Evolutionary conservation across 2,888 invertebrate genomes (phyloP).

Genomic region (Dryadula phaetusa): DNA sequence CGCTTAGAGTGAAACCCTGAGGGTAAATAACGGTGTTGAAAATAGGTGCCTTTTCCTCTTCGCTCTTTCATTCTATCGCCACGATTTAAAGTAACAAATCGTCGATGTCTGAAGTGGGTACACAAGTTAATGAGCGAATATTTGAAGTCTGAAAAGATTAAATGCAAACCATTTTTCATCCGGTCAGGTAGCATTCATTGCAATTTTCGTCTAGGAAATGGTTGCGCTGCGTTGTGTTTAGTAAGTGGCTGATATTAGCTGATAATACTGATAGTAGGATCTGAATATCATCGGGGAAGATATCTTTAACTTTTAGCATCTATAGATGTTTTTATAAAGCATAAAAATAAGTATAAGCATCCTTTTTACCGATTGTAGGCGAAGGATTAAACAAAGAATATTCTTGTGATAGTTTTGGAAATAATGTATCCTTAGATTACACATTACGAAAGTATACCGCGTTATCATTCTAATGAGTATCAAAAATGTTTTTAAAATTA

Average conservation of each 20-base stretch:
- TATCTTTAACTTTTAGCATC: too few species aligned
- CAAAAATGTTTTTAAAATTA: too few species aligned
- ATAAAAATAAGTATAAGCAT: too few species aligned
- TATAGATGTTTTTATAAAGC: too few species aligned
- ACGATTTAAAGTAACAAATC: constrained; percentile 77
- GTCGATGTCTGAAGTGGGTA: constrained; percentile 76
- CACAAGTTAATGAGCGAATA: constrained; percentile 80
- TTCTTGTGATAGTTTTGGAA: too few species aligned
- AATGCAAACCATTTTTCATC: constrained; percentile 75
- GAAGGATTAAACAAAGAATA: too few species aligned
- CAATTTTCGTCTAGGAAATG: constrained; percentile 55
- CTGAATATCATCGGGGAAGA: constrained; percentile 21
- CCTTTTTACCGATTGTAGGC: too few species aligned
- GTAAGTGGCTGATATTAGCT: constrained; percentile 43
- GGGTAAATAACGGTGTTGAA: constrained; percentile 56
- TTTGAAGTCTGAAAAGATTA: constrained; percentile 79
- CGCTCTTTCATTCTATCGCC: constrained; percentile 73
- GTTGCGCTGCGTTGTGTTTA: constrained; percentile 54
- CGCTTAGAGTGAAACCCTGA: constrained; percentile 44
- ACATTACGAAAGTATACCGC: too few species aligned
- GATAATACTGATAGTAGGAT: constrained; percentile 32
- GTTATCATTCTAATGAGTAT: too few species aligned
- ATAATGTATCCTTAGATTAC: too few species aligned
- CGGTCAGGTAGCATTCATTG: constrained; percentile 60
- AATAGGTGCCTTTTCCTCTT: constrained; percentile 55